Percentiles rank a stretch among this genome's conserved stretches.
These are phyloP conservation scores for Apostichopus californicus DNA, from an alignment of 35 echinoderm and acorn worm genomes.

Conservation along the genomic window DNA sequence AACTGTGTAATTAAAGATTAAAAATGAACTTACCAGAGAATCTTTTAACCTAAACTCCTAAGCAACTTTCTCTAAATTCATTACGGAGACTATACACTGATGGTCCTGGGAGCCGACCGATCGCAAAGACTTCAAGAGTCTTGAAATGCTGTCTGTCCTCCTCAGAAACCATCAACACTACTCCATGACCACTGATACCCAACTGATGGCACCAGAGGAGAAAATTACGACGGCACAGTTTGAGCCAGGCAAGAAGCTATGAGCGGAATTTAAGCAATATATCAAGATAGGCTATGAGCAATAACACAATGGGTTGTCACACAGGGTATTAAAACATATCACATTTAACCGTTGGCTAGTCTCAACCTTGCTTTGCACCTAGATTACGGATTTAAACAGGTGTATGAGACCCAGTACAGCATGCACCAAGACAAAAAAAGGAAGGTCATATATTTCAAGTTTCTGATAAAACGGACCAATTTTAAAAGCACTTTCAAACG, in stretches of 20 bases:
- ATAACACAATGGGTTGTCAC: too few species aligned
- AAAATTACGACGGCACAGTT: not conserved
- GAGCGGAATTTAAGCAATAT: not conserved
- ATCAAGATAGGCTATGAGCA: not conserved
- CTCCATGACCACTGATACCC: not conserved
- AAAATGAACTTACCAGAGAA: too few species aligned
- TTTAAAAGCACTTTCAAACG: too few species aligned
- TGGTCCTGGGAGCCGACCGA: conserved; percentile 14
- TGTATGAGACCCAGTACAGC: not conserved
- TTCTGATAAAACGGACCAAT: too few species aligned
- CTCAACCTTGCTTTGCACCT: not conserved
- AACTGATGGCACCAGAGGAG: not conserved
- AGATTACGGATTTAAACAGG: not conserved
- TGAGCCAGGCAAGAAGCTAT: not conserved
- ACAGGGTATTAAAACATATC: not conserved
- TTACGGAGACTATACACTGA: not conserved
- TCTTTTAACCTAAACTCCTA: too few species aligned
- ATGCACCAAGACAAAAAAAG: too few species aligned
- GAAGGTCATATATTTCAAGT: too few species aligned
- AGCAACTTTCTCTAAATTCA: too few species aligned
- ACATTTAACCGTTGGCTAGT: not conserved
- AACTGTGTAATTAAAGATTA: too few species aligned
- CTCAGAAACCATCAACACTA: not conserved
- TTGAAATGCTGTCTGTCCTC: not conserved
- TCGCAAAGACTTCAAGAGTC: not conserved